These are phyloP conservation scores for Tiliacea citrago DNA, from an alignment of 2,888 invertebrate species.

Conservation along the genomic window DNA sequence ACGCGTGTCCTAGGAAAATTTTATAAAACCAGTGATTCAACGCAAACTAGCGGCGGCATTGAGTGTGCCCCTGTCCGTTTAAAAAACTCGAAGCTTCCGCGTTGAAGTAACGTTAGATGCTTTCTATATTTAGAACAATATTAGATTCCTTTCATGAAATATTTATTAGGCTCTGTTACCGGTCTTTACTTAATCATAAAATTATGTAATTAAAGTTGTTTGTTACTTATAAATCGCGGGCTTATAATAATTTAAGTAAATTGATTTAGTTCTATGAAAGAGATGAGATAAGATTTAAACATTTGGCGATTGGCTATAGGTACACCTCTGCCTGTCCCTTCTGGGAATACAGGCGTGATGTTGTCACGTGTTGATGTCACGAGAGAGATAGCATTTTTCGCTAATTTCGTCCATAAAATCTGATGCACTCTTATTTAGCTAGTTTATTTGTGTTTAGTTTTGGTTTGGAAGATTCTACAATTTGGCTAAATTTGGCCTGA, in stretches of 20 bases:
- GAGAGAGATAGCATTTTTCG: background rate
- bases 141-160: background rate
- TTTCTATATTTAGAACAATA: constrained; percentile 41
- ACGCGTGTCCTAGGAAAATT: constrained; percentile 46
- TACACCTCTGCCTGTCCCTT: too few relatives aligned
- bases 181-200: background rate
- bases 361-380: too few relatives aligned
- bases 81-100: constrained; percentile 50
- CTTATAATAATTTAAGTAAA: too few relatives aligned
- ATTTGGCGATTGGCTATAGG: too few relatives aligned
- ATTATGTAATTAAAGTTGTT: background rate
- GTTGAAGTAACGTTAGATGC: constrained; percentile 38
- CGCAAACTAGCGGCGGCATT: constrained; percentile 31
- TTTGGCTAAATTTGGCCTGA: background rate
- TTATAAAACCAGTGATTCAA: constrained; percentile 49
- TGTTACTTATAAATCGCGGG: background rate
- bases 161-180: background rate
- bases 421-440: too few relatives aligned
- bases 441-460: background rate
- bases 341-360: too few relatives aligned
- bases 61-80: constrained; percentile 49
- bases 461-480: too few relatives aligned
- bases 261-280: background rate
- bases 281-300: too few relatives aligned
- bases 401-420: background rate